These are phyloP conservation scores for Dysdera silvatica DNA, from an alignment of 1,140 invertebrate species.

Conservation along the genomic window DNA sequence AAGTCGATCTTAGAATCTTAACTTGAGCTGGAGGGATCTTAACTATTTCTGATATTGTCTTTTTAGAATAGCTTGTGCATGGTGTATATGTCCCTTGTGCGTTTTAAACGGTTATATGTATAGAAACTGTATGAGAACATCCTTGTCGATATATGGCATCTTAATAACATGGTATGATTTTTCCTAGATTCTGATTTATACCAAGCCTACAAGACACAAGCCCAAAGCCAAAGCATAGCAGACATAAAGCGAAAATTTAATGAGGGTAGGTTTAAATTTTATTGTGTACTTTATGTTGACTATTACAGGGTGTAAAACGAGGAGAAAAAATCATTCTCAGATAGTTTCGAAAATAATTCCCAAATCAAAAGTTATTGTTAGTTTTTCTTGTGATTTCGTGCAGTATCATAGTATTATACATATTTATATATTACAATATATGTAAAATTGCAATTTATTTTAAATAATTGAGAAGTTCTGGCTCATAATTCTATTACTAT, in stretches of 20 bases:
- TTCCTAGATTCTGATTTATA: slow-evolving; percentile 51
- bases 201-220: slow-evolving; percentile 58
- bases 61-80: no score
- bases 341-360: background rate
- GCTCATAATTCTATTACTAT: no score
- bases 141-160: no score
- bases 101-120: no score
- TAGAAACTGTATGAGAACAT: no score
- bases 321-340: background rate
- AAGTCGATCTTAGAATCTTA: no score
- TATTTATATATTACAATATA: background rate
- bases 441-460: no score
- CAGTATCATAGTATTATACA: background rate
- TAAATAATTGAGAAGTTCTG: no score
- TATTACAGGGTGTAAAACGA: no score
- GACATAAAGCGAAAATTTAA: slow-evolving; percentile 57
- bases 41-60: no score
- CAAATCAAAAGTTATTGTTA: background rate
- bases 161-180: background rate
- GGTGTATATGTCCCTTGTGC: no score
- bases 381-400: background rate
- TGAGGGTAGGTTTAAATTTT: slow-evolving; percentile 48
- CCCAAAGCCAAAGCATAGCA: slow-evolving; percentile 54
- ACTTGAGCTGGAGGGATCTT: no score
- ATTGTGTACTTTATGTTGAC: background rate